A percentile compares a stretch with the other conserved stretches of the same genome.
These are phyloP conservation scores for Ditylenchus dipsaci DNA, from an alignment of 1,140 invertebrate species.

Conservation along the genomic window DNA sequence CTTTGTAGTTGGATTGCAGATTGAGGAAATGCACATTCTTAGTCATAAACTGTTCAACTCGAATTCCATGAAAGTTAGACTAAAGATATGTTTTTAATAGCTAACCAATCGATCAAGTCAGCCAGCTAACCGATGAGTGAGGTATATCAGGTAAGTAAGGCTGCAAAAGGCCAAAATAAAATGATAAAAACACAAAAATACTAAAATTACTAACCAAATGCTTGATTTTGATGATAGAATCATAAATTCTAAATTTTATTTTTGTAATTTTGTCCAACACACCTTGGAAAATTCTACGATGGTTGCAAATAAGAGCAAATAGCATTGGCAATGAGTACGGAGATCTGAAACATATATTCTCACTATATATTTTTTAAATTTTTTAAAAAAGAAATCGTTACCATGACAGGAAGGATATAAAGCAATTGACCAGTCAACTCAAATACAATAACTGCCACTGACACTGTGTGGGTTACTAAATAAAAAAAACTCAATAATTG, in stretches of 20 bases:
- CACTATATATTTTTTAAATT: background rate
- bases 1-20: constrained; percentile 43
- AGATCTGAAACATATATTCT: constrained; percentile 63
- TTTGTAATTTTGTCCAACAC: too few relatives aligned
- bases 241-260: constrained; percentile 69
- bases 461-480: background rate
- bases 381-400: constrained; percentile 42
- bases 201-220: constrained; percentile 69
- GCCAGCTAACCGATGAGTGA: constrained; percentile 16
- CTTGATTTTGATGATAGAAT: constrained; percentile 95
- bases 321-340: constrained; percentile 86
- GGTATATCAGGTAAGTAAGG: constrained; percentile 77
- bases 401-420: constrained; percentile 90
- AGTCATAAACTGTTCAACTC: constrained; percentile 53
- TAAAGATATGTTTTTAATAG: too few relatives aligned
- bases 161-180: too few relatives aligned
- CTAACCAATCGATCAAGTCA: too few relatives aligned
- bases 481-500: background rate
- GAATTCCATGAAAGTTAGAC: constrained; percentile 42
- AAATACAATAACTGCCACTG: constrained; percentile 90
- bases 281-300: constrained; percentile 61
- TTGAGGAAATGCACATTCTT: constrained; percentile 27
- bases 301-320: constrained; percentile 85
- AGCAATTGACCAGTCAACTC: constrained; percentile 97
- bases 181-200: too few relatives aligned